Evolutionary conservation across 2,888 invertebrate species (phyloP).

Genomic region (Spodoptera exigua): DNA sequence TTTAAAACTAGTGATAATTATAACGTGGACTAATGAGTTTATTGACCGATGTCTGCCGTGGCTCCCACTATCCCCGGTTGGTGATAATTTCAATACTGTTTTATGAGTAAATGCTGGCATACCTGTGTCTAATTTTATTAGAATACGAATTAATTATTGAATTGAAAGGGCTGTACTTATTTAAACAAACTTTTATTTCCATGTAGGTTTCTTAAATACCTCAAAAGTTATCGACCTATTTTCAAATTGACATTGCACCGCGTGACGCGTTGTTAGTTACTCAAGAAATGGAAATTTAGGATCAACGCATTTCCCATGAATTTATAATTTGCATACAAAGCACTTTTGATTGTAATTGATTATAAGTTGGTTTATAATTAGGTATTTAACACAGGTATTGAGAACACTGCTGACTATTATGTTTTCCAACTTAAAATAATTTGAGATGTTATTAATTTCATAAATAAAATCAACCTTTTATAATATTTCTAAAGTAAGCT

Average conservation of each 20-base stretch:
- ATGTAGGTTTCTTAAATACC: conserved; percentile 13
- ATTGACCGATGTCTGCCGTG: conserved; percentile 89
- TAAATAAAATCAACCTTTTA: too few relatives aligned
- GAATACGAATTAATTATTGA: background rate
- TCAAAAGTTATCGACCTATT: conserved; percentile 77
- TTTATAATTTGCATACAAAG: conserved; percentile 7
- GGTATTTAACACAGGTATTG: background rate
- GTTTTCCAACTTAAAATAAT: conserved; percentile 2
- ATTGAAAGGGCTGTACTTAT: too few relatives aligned
- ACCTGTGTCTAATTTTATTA: conserved; percentile 21
- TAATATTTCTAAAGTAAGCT: too few relatives aligned
- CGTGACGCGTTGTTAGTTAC: conserved; percentile 83
- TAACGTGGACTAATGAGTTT: conserved; percentile 87
- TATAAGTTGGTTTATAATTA: background rate
- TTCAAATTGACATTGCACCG: conserved; percentile 83
- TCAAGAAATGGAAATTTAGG: conserved; percentile 41
- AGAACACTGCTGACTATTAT: background rate
- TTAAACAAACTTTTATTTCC: too few relatives aligned
- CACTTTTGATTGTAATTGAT: conserved; percentile 24
- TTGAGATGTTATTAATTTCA: background rate
- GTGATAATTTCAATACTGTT: conserved; percentile 60
- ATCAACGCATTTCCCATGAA: background rate
- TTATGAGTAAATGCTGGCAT: conserved; percentile 6
- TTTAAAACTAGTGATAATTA: conserved; percentile 71
- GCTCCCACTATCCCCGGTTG: conserved; percentile 88